Percentiles rank a stretch among this genome's conserved stretches.
Evolutionary conservation across 2,113 vertebrate genomes (phyloP).

Genomic region (Megaleporinus macrocephalus): DNA sequence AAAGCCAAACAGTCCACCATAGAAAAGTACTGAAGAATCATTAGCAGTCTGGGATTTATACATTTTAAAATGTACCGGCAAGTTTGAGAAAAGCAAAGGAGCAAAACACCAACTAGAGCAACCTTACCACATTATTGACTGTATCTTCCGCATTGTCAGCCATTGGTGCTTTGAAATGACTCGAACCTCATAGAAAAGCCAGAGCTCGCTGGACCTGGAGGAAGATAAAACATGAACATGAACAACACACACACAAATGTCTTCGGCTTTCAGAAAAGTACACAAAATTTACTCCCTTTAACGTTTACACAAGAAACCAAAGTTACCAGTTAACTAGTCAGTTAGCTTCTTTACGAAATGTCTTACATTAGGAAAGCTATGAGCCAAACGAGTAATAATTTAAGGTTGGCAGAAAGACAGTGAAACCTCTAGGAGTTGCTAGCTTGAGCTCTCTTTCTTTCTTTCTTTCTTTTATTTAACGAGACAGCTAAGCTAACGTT

Average conservation of each 20-base stretch:
- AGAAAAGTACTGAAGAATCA: too few species aligned
- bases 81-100: neutral
- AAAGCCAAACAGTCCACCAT: too few species aligned
- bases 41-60: too few species aligned
- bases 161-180: constrained; percentile 67
- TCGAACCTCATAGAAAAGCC: constrained; percentile 70
- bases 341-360: too few species aligned
- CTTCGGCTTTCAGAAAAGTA: neutral
- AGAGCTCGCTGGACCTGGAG: constrained; percentile 8
- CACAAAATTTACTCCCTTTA: neutral
- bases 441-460: too few species aligned
- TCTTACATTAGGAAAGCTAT: too few species aligned
- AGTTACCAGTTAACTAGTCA: too few species aligned
- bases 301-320: neutral
- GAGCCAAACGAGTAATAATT: too few species aligned
- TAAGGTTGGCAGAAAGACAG: too few species aligned
- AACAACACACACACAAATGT: neutral
- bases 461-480: neutral
- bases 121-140: constrained; percentile 77
- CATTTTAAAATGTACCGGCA: too few species aligned
- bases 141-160: constrained; percentile 72
- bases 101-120: neutral
- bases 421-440: too few species aligned
- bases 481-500: neutral
- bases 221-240: neutral